phyloP scores from a whole-genome alignment of 2,113 vertebrate genomes.

The Zosterops borbonicus region DNA sequence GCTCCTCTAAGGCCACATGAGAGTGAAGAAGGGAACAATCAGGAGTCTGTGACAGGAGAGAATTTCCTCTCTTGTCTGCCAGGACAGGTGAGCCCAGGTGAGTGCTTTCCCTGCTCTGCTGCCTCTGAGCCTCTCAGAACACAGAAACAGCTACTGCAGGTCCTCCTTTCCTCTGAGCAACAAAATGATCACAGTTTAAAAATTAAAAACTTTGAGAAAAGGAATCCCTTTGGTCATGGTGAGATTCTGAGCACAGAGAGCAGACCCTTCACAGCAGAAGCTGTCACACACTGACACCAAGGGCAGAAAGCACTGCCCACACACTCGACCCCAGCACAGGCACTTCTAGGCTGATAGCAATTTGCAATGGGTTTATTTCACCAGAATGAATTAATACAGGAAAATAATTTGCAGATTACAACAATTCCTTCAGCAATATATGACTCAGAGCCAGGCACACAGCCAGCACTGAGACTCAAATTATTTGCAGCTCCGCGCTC shows the following conservation, averaged over 20 bases:
- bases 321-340: not conserved
- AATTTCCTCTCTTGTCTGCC: not conserved
- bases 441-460: slow-evolving; percentile 21
- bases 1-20: not conserved
- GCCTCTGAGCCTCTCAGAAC: not conserved
- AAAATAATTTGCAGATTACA: slow-evolving; percentile 34
- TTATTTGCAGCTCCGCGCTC: not conserved
- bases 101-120: not conserved
- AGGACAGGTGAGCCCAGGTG: not conserved
- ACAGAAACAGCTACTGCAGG: not conserved
- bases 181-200: not conserved
- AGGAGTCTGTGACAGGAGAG: not conserved
- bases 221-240: rapidly evolving
- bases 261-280: not conserved
- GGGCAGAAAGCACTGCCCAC: not conserved
- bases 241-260: not conserved
- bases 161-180: not conserved
- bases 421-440: not conserved
- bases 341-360: not conserved
- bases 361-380: not conserved
- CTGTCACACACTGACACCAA: rapidly evolving
- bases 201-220: not conserved
- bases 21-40: not conserved
- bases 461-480: not conserved
- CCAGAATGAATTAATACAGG: slow-evolving; percentile 22